A percentile compares a stretch with the other conserved stretches of the same genome.
These are phyloP conservation scores for Epistrophella euchroma DNA, from an alignment of 2,888 invertebrate species.

Conservation along the genomic window DNA sequence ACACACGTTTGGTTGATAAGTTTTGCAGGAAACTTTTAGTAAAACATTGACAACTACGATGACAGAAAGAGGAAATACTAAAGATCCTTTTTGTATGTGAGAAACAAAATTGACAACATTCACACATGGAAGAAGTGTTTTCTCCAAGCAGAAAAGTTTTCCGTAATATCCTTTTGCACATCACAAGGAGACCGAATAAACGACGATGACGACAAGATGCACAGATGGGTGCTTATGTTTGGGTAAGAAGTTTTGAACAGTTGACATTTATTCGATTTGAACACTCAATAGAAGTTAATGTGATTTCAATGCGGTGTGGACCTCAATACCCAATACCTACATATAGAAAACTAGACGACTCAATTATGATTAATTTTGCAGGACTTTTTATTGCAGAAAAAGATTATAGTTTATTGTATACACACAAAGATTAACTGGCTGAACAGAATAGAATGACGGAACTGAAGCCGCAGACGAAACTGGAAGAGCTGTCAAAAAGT, in stretches of 20 bases:
- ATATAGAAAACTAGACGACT: conserved; percentile 2
- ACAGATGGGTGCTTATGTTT: conserved; percentile 49
- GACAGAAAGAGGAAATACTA: conserved; percentile 68
- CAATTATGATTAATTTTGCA: conserved; percentile 67
- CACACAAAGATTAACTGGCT: background rate
- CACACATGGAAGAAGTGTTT: background rate
- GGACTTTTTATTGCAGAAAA: conserved; percentile 26
- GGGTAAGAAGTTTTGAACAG: conserved; percentile 64
- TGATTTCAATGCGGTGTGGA: conserved; percentile 70
- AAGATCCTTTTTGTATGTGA: conserved; percentile 40
- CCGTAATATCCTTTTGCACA: conserved; percentile 59
- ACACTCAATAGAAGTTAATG: conserved; percentile 74
- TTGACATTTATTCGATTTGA: conserved; percentile 75
- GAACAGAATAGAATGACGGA: too few relatives aligned
- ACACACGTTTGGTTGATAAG: conserved; percentile 16
- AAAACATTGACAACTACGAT: conserved; percentile 75
- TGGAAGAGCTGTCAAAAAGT: too few relatives aligned
- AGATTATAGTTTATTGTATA: conserved; percentile 35
- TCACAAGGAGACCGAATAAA: background rate
- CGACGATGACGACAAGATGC: background rate
- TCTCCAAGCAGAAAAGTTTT: conserved; percentile 44
- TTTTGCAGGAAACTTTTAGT: conserved; percentile 51
- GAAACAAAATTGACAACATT: conserved; percentile 26
- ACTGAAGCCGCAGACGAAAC: too few relatives aligned
- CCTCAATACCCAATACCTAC: too few relatives aligned